These are phyloP conservation scores for Ataeniobius toweri DNA, from an alignment of 2,797 vertebrate species.

Conservation along the genomic window DNA sequence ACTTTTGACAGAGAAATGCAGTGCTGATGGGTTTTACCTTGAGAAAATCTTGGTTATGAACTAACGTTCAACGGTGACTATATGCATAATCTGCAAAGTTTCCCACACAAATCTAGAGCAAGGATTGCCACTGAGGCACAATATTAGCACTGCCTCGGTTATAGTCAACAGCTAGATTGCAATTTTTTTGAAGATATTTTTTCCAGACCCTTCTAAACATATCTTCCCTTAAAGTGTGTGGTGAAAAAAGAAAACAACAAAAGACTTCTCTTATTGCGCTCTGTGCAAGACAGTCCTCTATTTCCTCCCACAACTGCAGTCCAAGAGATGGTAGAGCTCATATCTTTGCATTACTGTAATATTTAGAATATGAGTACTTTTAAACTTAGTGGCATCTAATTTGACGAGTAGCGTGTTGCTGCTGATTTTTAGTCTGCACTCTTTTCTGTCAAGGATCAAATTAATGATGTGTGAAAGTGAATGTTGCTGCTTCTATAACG, in stretches of 20 bases:
- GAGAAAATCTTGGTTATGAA: background rate
- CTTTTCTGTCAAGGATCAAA: background rate
- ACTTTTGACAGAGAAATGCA: background rate
- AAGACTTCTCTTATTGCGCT: background rate
- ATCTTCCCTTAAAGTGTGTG: background rate
- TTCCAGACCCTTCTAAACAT: background rate
- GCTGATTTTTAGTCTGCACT: background rate
- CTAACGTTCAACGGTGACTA: background rate
- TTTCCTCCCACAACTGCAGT: background rate
- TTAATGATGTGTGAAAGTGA: background rate
- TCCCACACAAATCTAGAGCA: background rate
- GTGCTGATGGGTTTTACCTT: background rate
- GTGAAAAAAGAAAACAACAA: too few species aligned
- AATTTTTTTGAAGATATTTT: background rate
- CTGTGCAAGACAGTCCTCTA: background rate
- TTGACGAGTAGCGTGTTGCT: background rate
- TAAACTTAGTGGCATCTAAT: background rate
- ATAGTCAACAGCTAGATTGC: background rate
- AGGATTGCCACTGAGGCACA: background rate
- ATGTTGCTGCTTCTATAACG: background rate
- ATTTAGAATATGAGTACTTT: background rate
- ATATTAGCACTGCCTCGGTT: background rate
- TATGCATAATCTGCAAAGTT: background rate
- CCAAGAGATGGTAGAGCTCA: background rate
- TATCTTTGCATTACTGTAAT: background rate